phyloP scores from a whole-genome alignment of 1,140 invertebrate genomes.

The Lordiphosa stackelbergi region DNA sequence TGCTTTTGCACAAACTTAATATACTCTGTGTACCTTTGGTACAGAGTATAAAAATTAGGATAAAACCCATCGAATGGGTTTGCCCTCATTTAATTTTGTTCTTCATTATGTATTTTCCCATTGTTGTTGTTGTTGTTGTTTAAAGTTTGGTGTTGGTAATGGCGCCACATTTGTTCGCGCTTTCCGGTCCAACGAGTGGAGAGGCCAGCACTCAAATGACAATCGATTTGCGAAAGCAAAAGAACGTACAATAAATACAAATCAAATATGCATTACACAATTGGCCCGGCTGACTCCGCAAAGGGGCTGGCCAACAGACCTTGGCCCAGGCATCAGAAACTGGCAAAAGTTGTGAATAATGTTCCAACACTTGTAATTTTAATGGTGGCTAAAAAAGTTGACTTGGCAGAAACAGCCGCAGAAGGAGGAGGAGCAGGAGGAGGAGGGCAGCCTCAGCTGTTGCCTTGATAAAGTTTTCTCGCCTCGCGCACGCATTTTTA shows the following conservation, averaged over 20 bases:
- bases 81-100: not conserved
- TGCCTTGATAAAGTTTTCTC: constrained; percentile 56
- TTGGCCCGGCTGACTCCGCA: constrained; percentile 47
- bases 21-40: too few relatives aligned
- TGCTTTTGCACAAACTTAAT: too few relatives aligned
- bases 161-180: constrained; percentile 67
- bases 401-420: constrained; percentile 22
- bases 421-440: not conserved
- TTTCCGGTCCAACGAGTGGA: constrained; percentile 26
- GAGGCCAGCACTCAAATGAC: constrained; percentile 47
- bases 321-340: constrained; percentile 40
- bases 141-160: constrained; percentile 54
- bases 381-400: constrained; percentile 45
- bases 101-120: constrained; percentile 13
- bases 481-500: constrained; percentile 56
- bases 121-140: constrained; percentile 38
- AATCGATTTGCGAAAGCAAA: constrained; percentile 63
- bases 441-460: constrained; percentile 40
- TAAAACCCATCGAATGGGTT: too few relatives aligned
- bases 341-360: constrained; percentile 34
- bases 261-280: constrained; percentile 75
- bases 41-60: too few relatives aligned
- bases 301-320: constrained; percentile 35
- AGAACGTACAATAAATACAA: constrained; percentile 60
- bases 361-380: constrained; percentile 66